Percentiles rank a stretch among this genome's conserved stretches.
Evolutionary conservation across 2,888 invertebrate genomes (phyloP).

Genomic region (Cryptophagus acutangulus): DNA sequence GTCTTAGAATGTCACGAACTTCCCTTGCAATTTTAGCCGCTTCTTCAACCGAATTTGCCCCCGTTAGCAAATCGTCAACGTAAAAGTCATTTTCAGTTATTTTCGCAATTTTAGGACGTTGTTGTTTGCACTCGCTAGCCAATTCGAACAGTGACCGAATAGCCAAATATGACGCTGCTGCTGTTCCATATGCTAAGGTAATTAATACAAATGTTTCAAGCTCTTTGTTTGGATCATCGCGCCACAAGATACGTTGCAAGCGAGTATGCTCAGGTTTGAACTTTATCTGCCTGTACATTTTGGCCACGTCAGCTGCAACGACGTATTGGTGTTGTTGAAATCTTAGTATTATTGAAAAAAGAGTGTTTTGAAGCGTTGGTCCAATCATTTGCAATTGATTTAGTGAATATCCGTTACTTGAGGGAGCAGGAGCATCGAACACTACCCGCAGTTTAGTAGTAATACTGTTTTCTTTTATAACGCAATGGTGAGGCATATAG

Average conservation of each 20-base stretch:
- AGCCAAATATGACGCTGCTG: background rate
- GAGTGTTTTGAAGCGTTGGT: slow-evolving; percentile 14
- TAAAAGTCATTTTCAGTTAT: slow-evolving; percentile 2
- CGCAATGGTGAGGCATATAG: slow-evolving; percentile 17
- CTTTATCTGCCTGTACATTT: slow-evolving; percentile 19
- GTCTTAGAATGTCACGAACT: background rate
- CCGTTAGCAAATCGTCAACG: background rate
- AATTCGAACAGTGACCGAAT: background rate
- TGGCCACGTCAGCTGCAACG: slow-evolving; percentile 19
- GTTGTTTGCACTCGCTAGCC: background rate
- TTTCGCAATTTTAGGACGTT: background rate
- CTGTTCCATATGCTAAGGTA: background rate
- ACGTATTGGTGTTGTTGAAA: slow-evolving; percentile 17
- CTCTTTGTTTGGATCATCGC: background rate
- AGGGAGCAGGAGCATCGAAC: slow-evolving; percentile 14
- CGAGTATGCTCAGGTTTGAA: background rate
- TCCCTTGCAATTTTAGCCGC: background rate
- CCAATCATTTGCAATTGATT: too few species aligned
- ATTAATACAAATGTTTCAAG: background rate
- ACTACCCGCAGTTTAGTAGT: slow-evolving; percentile 20
- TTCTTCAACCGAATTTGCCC: background rate
- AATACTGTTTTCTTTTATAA: slow-evolving; percentile 13
- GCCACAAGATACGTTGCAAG: background rate
- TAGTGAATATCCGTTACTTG: slow-evolving; percentile 13
- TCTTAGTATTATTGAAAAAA: slow-evolving; percentile 17